Evolutionary conservation across 2,888 invertebrate species (phyloP).

Genomic region (Therioaphis trifolii): DNA sequence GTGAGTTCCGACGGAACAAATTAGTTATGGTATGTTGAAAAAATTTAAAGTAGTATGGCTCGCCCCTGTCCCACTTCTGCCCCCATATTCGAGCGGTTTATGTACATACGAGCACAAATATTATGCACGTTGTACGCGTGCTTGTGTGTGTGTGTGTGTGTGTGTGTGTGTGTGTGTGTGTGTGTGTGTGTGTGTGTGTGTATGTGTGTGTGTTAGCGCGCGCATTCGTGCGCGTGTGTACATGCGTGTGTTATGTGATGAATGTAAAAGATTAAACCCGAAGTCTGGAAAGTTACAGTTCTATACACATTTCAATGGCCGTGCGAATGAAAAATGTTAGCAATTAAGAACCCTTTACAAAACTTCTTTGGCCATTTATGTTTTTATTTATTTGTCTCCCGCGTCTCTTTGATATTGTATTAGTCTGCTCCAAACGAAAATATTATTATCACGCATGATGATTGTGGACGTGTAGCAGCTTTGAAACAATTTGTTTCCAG

Average conservation of each 20-base stretch:
- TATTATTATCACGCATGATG: not conserved
- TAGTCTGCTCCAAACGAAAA: not conserved
- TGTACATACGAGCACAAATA: no score
- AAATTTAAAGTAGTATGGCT: no score
- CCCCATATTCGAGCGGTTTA: no score
- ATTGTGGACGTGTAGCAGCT: not conserved
- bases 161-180: not conserved
- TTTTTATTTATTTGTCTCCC: conserved; percentile 4
- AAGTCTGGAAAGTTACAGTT: conserved; percentile 3
- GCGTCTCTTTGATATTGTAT: not conserved
- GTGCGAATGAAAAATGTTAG: conserved; percentile 9
- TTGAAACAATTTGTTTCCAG: not conserved
- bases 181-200: not conserved
- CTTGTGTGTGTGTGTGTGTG: not conserved
- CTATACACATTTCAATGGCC: not conserved
- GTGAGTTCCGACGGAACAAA: no score
- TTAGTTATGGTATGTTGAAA: no score
- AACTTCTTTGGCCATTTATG: conserved; percentile 27
- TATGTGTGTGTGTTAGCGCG: no score
- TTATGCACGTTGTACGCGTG: not conserved
- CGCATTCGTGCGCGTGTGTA: not conserved
- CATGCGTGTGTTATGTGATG: no score
- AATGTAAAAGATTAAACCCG: no score
- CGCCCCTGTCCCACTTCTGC: no score
- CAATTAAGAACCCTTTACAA: conserved; percentile 1